Conservation (phyloP, 30 jellyfish, hydroid and myxozoan species). For the Aurelia aurita region DNA sequence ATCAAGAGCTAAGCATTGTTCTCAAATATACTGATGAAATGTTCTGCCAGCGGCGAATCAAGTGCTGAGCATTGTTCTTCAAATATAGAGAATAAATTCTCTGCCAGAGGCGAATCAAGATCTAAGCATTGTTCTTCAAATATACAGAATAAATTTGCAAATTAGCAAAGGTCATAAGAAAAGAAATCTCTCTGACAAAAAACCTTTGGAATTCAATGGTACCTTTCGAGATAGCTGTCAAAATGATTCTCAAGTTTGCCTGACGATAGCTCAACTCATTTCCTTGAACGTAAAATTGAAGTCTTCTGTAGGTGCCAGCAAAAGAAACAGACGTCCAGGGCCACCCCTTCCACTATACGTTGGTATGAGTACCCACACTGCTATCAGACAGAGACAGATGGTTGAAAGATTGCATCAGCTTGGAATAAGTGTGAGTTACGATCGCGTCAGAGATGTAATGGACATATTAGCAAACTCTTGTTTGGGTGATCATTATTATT, state of each 20-base stretch:
- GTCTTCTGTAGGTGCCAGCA: background rate
- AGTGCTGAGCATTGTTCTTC: no score
- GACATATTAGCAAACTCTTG: background rate
- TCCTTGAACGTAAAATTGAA: background rate
- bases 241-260: background rate
- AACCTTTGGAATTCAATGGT: background rate
- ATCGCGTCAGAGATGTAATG: background rate
- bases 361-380: slow-evolving; percentile 1
- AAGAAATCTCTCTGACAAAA: background rate
- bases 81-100: no score
- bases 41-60: no score
- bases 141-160: no score
- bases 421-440: slow-evolving; percentile 10
- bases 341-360: slow-evolving; percentile 14
- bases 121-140: no score
- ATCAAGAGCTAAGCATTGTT: no score
- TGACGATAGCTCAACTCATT: background rate
- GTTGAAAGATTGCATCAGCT: background rate
- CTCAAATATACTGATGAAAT: no score
- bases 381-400: background rate
- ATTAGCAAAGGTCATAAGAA: background rate
- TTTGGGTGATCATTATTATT: no score
- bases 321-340: slow-evolving; percentile 2
- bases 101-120: no score
- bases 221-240: background rate